Evolutionary conservation across 1,140 invertebrate species (phyloP).

Genomic region (Caenorhabditis tropicalis): DNA sequence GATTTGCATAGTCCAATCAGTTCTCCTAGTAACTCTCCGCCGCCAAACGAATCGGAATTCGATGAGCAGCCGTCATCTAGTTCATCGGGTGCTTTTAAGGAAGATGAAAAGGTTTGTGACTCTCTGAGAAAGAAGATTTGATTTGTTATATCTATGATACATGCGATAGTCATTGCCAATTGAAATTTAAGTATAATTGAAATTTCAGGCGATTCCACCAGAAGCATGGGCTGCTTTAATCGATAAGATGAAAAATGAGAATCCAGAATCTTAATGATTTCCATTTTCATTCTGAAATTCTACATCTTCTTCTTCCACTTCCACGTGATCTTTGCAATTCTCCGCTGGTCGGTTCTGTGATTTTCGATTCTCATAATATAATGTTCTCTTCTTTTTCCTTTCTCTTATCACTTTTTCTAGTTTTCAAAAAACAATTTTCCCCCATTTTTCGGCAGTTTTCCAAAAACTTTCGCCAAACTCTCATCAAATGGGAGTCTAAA

Average conservation of each 20-base stretch:
- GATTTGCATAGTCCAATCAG: conserved; percentile 29
- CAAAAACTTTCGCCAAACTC: conserved; percentile 14
- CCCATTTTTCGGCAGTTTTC: conserved; percentile 16
- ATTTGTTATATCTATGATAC: too few species aligned
- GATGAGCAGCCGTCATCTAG: conserved; percentile 17
- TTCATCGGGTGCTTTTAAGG: background rate
- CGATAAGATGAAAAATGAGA: conserved; percentile 32
- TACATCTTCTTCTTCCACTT: too few species aligned
- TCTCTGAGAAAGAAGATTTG: too few species aligned
- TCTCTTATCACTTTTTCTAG: conserved; percentile 9
- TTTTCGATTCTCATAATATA: conserved; percentile 14
- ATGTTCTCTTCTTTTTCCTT: background rate
- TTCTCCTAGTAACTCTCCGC: conserved; percentile 10
- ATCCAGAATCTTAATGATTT: background rate
- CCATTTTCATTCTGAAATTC: background rate
- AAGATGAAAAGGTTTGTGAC: background rate
- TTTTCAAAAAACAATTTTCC: conserved; percentile 11
- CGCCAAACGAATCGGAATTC: conserved; percentile 4
- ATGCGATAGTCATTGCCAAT: too few species aligned
- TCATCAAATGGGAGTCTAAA: conserved; percentile 37
- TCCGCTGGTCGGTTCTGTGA: conserved; percentile 33
- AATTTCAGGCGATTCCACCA: conserved; percentile 6
- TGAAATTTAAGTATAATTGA: too few species aligned
- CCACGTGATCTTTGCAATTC: background rate
- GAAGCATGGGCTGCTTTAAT: conserved; percentile 27